Conservation (phyloP, 2,888 invertebrate genomes). For the Strigamia transsilvanica region DNA sequence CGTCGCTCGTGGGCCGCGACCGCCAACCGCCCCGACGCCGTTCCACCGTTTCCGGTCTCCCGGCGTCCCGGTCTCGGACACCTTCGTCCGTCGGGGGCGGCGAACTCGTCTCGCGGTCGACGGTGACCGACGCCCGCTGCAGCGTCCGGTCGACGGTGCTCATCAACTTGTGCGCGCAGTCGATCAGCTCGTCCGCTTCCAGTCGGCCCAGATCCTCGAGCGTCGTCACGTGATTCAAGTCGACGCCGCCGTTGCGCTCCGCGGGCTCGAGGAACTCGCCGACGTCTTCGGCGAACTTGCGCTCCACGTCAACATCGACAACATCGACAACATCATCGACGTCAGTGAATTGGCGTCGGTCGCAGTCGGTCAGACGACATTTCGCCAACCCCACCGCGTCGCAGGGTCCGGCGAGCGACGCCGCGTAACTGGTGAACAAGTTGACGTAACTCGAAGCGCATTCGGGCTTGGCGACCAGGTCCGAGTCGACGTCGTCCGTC, state of each 20-base stretch:
- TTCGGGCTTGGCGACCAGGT: constrained; percentile 53
- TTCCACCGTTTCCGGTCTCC: too few species aligned
- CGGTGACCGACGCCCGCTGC: constrained; percentile 57
- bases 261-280: background rate
- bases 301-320: too few species aligned
- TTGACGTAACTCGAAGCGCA: constrained; percentile 57
- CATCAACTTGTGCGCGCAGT: constrained; percentile 65
- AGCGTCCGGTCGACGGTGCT: constrained; percentile 66
- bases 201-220: constrained; percentile 43
- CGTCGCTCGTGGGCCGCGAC: background rate
- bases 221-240: background rate
- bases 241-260: background rate
- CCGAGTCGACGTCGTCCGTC: background rate
- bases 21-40: too few species aligned
- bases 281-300: background rate
- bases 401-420: constrained; percentile 53
- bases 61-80: too few species aligned
- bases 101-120: background rate
- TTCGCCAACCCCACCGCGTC: constrained; percentile 56
- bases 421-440: constrained; percentile 58
- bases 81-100: too few species aligned
- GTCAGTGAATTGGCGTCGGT: too few species aligned
- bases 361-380: constrained; percentile 52
- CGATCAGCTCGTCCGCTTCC: constrained; percentile 61
- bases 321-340: too few species aligned